Evolutionary conservation across 1,140 invertebrate species (phyloP).

Genomic region (Bombus balteatus): DNA sequence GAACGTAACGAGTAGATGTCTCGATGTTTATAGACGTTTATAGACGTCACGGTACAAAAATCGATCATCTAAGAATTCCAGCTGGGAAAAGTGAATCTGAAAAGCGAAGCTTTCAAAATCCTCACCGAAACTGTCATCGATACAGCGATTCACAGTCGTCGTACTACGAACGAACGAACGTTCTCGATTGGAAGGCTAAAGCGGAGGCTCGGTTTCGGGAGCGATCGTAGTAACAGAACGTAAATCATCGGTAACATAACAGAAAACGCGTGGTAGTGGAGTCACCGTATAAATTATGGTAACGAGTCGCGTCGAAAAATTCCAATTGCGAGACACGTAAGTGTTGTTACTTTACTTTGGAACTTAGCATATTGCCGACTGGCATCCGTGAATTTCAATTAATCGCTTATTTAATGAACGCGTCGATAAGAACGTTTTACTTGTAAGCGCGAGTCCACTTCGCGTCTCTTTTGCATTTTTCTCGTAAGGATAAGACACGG

Average conservation of each 20-base stretch:
- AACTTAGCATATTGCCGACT: conserved; percentile 13
- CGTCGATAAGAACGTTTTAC: background rate
- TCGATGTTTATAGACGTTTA: background rate
- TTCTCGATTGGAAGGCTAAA: background rate
- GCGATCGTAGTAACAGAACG: background rate
- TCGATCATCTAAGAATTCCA: background rate
- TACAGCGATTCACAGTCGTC: background rate
- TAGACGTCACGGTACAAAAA: background rate
- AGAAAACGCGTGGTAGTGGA: conserved; percentile 1
- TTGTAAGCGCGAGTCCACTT: background rate
- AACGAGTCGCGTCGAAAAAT: conserved; percentile 11
- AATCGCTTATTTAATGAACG: background rate
- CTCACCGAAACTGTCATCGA: background rate
- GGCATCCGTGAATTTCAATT: conserved; percentile 12
- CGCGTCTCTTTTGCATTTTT: background rate
- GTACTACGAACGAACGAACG: background rate
- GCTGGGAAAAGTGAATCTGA: background rate
- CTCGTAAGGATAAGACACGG: no score
- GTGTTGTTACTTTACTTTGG: conserved; percentile 7
- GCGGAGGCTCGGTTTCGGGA: background rate
- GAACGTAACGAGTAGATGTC: background rate
- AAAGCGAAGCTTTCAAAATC: background rate
- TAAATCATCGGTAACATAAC: conserved; percentile 42
- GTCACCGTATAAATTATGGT: conserved; percentile 29
- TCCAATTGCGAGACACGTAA: conserved; percentile 18